Conservation (phyloP, 2,113 vertebrate species). For the Saguinus midas region DNA sequence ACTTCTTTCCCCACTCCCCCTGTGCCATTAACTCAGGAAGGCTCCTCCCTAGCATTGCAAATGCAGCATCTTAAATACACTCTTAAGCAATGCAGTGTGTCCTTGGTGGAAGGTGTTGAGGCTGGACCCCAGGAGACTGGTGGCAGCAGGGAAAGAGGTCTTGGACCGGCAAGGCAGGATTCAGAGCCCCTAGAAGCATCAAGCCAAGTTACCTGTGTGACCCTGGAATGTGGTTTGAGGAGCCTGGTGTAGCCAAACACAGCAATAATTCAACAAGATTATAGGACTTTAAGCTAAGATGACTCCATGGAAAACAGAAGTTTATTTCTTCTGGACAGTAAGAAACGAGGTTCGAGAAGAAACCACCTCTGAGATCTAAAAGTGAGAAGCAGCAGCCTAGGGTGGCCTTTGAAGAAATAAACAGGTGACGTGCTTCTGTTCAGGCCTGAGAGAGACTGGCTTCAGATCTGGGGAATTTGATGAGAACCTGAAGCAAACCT, state of each 20-base stretch:
- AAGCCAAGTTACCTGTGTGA: background rate
- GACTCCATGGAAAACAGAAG: background rate
- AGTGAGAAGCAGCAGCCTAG: background rate
- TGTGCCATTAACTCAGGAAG: background rate
- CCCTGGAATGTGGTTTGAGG: background rate
- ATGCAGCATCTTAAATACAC: background rate
- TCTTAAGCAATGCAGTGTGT: background rate
- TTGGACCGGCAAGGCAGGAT: background rate
- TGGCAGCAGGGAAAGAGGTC: background rate
- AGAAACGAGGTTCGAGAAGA: background rate
- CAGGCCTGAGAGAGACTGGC: background rate
- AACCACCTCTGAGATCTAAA: background rate
- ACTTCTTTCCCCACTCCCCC: background rate
- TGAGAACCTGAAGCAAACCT: background rate
- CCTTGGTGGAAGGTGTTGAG: background rate
- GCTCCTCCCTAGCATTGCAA: background rate
- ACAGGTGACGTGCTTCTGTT: background rate
- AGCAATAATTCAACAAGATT: background rate
- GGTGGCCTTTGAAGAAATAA: background rate
- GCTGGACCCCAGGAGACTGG: background rate
- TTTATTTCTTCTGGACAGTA: background rate
- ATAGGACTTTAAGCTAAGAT: background rate
- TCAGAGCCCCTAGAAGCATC: background rate
- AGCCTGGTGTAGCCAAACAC: background rate
- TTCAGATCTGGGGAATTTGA: background rate